Base-by-base conservation (phyloP, 2,888 invertebrate genomes). In the Agonum fuliginosum region DNA sequence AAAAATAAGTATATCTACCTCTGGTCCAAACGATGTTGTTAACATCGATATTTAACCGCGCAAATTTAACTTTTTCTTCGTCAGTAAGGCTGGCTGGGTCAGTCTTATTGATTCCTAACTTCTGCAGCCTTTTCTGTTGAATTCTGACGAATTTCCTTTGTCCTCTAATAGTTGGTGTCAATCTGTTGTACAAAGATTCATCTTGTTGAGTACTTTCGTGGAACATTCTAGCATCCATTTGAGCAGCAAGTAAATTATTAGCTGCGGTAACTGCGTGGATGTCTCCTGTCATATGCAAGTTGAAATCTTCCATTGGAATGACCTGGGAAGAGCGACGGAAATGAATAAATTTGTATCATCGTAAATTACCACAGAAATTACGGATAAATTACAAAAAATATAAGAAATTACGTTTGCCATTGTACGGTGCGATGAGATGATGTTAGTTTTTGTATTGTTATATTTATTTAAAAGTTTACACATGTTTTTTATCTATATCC, bases 241-340 rank as follows among this genome's bases (percentile, higher is more conserved):
- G 98, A 0, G 99, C 99, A 0, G 99, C 97, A n/a, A 99, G 88
- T 8, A 99, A 89, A 87, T 99, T 99, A 87, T 99, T 97, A 3
- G 99, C 98, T 0, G 97, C 98, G 0, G 96, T 94, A n/a, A 99
- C 95, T 0, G 99, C 99, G 87, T 99, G 99, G 83, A 99, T 98
- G 85, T 99, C 99, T 0, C 98, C 97, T 0, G 99, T 99, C 81
- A 99, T 88, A 86, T 99, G 99, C 0, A 99, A 91, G 88, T 99
- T 99, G 87, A 99, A 99, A 83, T 99, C 99, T 87, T 99, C 99
- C 99, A 99, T 99, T 0, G 99, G 99, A 81, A 99, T 98, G 0
- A 94, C 93, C 89, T 95, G 95, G 0, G 99, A n/a, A n/a, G n/a
- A n/a, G n/a, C n/a, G n/a, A n/a, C n/a, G n/a, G n/a, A n/a, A n/a